These are phyloP conservation scores for Oligia fasciuncula DNA, from an alignment of 2,888 invertebrate species.

Conservation along the genomic window DNA sequence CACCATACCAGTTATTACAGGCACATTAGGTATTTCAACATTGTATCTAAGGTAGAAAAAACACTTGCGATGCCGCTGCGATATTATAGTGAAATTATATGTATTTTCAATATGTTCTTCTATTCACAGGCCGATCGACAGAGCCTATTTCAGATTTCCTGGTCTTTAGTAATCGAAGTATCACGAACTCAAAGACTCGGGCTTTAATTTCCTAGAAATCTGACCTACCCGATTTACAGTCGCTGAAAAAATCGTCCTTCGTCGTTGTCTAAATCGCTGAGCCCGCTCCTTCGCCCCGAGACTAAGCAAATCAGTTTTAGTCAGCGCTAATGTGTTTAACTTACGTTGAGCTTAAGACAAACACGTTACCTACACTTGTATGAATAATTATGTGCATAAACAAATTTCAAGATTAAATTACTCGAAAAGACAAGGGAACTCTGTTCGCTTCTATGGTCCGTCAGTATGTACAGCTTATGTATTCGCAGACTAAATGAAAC, in stretches of 20 bases:
- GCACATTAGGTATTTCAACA: neutral
- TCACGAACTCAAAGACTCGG: neutral
- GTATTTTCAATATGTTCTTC: neutral
- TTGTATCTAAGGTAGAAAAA: neutral
- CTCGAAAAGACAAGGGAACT: neutral
- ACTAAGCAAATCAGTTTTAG: constrained; percentile 1
- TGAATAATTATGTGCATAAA: neutral
- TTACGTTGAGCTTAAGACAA: neutral
- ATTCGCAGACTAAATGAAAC: neutral
- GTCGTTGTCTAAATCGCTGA: neutral
- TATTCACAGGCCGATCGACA: neutral
- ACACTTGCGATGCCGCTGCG: neutral
- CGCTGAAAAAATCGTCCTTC: too few relatives aligned
- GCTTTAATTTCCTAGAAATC: neutral
- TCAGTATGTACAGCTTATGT: neutral
- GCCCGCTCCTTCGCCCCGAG: neutral
- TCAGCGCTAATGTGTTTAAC: neutral
- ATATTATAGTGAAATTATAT: neutral
- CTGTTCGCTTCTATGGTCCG: neutral
- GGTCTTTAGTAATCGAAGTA: neutral
- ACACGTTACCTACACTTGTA: neutral
- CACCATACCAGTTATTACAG: neutral
- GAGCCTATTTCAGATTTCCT: neutral
- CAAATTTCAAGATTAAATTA: constrained; percentile 3
- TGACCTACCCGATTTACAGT: neutral